Evolutionary conservation across 2,888 invertebrate genomes (phyloP), one percentile per base, ranked within the genome.

Genomic region (Epinotia nisella): DNA sequence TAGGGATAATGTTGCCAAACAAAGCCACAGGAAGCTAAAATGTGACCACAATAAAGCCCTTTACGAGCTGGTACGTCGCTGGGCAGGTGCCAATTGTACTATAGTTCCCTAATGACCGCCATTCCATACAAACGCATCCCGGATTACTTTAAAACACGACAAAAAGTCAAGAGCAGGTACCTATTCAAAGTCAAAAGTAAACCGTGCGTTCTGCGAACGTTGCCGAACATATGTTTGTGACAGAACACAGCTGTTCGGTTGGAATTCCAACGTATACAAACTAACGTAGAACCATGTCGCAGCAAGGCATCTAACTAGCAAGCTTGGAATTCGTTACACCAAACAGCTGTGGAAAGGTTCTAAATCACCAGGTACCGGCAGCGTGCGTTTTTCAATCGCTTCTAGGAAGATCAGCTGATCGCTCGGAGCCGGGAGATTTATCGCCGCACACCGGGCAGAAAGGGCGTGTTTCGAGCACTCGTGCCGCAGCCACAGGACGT

Each of bases 191-290:
- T 55, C 55, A 61, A 70, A 70, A 70, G 71, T 73, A 75, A 76
- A 77, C 64, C 75, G 67, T 51, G 71, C 69, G 60, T 77, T 80
- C 80, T 74, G 76, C 78, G 80, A 80, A 78, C 68, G 59, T 73
- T 69, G 66, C 66, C 59, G 49, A 80, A 80, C 82, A 85, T 80
- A 79, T 84, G 84, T 81, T 82, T 82, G 81, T 82, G 83, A 85
- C 82, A 81, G 82, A 82, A 81, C 83, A 84, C 85, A 85, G 84
- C 85, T 84, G 85, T 82, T 71, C 75, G 72, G 81, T 79, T 82
- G 49, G 49, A 49, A 49, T 49, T 49, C n/a, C 49, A 49, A 49
- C 49, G n/a, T 49, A 49, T 7, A 49, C n/a, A 49, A 49, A 49
- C 49, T 7, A 13, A n/a, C n/a, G 75, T 75, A 75, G 80, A 81